Conservation (phyloP, 2,797 vertebrate species). For the Melanotaenia trifasciata region DNA sequence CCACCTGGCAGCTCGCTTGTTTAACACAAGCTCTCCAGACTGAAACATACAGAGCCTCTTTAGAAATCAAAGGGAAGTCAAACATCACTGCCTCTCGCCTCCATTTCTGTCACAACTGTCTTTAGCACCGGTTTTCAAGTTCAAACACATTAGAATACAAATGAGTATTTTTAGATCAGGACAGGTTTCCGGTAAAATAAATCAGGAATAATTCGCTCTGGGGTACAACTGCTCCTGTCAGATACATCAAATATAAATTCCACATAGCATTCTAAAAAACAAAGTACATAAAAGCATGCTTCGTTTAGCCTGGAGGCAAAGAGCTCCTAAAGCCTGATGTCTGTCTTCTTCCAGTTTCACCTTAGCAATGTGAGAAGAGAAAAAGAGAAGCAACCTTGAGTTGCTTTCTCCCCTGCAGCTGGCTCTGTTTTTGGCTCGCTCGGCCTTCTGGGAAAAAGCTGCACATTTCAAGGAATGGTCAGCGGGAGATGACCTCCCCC, state of each 20-base stretch:
- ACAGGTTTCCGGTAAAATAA: conserved; percentile 16
- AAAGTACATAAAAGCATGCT: conserved; percentile 7
- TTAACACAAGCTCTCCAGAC: conserved; percentile 62
- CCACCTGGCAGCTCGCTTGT: conserved; percentile 58
- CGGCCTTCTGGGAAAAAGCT: conserved; percentile 33
- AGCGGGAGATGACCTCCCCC: conserved; percentile 27
- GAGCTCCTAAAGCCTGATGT: conserved; percentile 1
- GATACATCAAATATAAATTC: conserved; percentile 13
- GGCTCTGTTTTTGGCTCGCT: conserved; percentile 31
- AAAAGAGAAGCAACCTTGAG: not conserved
- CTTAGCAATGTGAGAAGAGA: not conserved
- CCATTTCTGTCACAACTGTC: conserved; percentile 41
- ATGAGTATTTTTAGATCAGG: conserved; percentile 24
- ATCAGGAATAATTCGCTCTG: conserved; percentile 14
- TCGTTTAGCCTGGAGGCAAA: conserved; percentile 6
- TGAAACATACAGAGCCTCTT: conserved; percentile 47
- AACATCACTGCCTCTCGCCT: conserved; percentile 44
- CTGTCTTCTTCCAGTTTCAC: conserved; percentile 8
- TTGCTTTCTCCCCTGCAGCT: conserved; percentile 26
- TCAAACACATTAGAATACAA: conserved; percentile 18
- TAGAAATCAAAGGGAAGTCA: conserved; percentile 56
- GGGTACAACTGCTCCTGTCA: not conserved
- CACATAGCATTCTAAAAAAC: not conserved
- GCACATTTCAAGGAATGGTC: conserved; percentile 45
- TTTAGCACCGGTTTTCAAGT: conserved; percentile 1